These are phyloP conservation scores for Sigmodon hispidus DNA, from an alignment of 2,113 vertebrate genomes.

Conservation along the genomic window DNA sequence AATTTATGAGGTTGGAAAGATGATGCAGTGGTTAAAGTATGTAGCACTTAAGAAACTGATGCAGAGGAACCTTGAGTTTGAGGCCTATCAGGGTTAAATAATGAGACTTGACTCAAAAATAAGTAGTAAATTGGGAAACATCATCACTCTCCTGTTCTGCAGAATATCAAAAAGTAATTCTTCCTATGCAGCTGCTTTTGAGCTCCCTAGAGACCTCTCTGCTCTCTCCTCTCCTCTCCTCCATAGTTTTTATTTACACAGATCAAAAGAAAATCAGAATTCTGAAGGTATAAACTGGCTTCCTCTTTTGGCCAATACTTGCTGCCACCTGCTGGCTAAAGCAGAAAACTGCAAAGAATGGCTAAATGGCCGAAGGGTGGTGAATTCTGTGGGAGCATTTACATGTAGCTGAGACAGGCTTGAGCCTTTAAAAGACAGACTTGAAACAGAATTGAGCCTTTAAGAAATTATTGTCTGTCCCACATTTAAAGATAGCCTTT, in stretches of 20 bases:
- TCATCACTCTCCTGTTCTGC: neutral
- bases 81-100: neutral
- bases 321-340: constrained; percentile 86
- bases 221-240: neutral
- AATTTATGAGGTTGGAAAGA: neutral
- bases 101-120: neutral
- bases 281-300: constrained; percentile 69
- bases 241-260: constrained; percentile 47
- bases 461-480: neutral
- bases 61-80: neutral
- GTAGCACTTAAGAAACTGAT: neutral
- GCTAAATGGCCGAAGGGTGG: neutral
- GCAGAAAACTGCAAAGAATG: constrained; percentile 61
- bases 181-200: neutral
- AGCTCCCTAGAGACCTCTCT: neutral
- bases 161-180: neutral
- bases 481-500: neutral
- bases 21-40: neutral
- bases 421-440: too few relatives aligned
- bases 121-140: neutral
- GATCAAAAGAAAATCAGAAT: constrained; percentile 77
- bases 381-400: neutral
- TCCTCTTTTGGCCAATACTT: constrained; percentile 65
- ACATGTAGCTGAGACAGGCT: neutral
- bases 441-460: neutral